Base-by-base conservation (phyloP, 2,113 vertebrate genomes). In the Notarius lentiginosus region DNA sequence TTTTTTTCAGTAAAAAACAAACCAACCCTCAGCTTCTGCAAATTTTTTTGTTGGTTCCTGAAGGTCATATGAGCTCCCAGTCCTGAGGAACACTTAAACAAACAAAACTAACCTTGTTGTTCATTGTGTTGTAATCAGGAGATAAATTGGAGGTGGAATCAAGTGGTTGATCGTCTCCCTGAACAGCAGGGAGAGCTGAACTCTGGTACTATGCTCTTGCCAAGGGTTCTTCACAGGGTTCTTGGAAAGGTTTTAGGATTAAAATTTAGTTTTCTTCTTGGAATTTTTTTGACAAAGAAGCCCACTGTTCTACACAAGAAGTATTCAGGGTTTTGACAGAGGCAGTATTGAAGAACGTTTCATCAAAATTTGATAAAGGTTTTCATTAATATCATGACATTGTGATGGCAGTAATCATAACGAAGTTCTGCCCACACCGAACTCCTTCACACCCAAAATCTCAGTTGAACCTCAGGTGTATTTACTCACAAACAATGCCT, bases 401-500 rank as follows among this genome's bases (percentile, higher is more conserved):
- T 8, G 6, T 14, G n/a, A 66, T 66, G 1, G 65, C 17, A 24
- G 41, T 51, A 49, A 75, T 49, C 47, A 72, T 72, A 7, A 72
- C 1, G 15, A 72, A 41, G 68, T 2, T 41, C 17, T 47, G 7
- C 18, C 70, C 55, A 58, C 27, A 61, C 79, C 7, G 1, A 61
- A 30, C 58, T 63, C 58, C 22, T 24, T 61, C 24, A 61, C 22
- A 15, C 47, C 56, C 34, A 18, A 53, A 20, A n/a, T 18, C 24
- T 55, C 14, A 79, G 12, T 17, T 27, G 11, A 53, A 55, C n/a
- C 34, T 18, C 53, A 7, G 6, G 22, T 70, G 24, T 11, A 47
- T 72, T 60, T 66, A 89, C 92, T 92, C 84, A 91, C 91, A 88
- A 92, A 91, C 77, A 90, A 49, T 3, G 87, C 34, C 76, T 84